These are phyloP conservation scores for Lutraria rhynchaena DNA, from an alignment of 1,140 invertebrate genomes.

Conservation along the genomic window DNA sequence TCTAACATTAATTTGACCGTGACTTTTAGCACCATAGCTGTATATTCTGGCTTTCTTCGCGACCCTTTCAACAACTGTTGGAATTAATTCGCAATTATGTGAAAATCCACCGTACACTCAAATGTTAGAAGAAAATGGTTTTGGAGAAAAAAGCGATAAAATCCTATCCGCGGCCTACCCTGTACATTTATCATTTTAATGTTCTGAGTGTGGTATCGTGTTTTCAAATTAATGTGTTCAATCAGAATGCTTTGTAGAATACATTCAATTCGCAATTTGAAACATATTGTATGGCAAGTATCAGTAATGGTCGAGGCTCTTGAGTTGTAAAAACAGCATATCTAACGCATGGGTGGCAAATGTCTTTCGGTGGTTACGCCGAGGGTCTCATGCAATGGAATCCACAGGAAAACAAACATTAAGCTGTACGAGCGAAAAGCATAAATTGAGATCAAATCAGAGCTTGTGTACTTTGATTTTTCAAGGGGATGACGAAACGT, in stretches of 20 bases:
- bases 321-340: slow-evolving; percentile 13
- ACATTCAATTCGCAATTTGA: slow-evolving; percentile 53
- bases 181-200: slow-evolving; percentile 60
- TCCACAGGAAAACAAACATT: slow-evolving; percentile 39
- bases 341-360: slow-evolving; percentile 57
- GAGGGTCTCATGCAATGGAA: not conserved
- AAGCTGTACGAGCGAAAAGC: slow-evolving; percentile 37
- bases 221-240: slow-evolving; percentile 54
- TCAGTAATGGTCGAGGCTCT: slow-evolving; percentile 32
- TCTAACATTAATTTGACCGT: not conserved
- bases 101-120: slow-evolving; percentile 40
- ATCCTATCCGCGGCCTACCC: slow-evolving; percentile 18
- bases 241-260: slow-evolving; percentile 41
- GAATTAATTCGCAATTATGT: slow-evolving; percentile 51
- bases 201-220: slow-evolving; percentile 25
- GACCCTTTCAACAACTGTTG: slow-evolving; percentile 25
- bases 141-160: slow-evolving; percentile 9
- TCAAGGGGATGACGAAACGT: slow-evolving; percentile 4
- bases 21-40: not conserved
- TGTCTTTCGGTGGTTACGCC: slow-evolving; percentile 42
- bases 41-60: not conserved
- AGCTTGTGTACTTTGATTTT: slow-evolving; percentile 19
- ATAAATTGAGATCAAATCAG: slow-evolving; percentile 43
- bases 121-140: slow-evolving; percentile 34
- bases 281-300: slow-evolving; percentile 59